phyloP scores from a whole-genome alignment of 2,888 invertebrate genomes.

The Lepas anatifera region DNA sequence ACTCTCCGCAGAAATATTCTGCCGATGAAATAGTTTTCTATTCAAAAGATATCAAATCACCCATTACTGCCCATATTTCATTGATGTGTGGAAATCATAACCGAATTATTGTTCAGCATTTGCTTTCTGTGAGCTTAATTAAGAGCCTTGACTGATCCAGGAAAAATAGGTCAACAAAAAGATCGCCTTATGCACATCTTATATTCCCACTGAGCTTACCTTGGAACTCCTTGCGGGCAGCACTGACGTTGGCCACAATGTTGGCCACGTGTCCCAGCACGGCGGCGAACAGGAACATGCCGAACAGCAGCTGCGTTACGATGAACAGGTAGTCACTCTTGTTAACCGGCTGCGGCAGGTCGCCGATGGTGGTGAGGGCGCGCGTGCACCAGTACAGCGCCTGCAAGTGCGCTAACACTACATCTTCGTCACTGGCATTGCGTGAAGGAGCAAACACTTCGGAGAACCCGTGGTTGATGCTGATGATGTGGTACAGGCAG shows the following conservation, averaged over 20 bases:
- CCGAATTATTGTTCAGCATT: too few relatives aligned
- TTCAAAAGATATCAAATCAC: too few relatives aligned
- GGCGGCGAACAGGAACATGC: conserved; percentile 86
- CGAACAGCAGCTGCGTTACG: conserved; percentile 86
- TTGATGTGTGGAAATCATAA: too few relatives aligned
- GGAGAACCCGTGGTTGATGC: conserved; percentile 67
- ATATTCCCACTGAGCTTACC: conserved; percentile 58
- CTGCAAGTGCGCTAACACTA: conserved; percentile 88
- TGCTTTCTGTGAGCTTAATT: too few relatives aligned
- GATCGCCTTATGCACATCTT: too few relatives aligned
- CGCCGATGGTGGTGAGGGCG: conserved; percentile 89
- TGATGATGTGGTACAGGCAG: conserved; percentile 92
- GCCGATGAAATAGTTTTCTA: too few relatives aligned
- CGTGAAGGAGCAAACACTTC: not conserved
- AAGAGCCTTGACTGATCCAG: too few relatives aligned
- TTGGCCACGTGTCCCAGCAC: conserved; percentile 96
- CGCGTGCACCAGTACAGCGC: conserved; percentile 98
- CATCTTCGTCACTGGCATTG: conserved; percentile 41
- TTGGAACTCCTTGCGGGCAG: conserved; percentile 95
- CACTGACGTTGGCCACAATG: conserved; percentile 94
- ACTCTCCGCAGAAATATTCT: too few relatives aligned
- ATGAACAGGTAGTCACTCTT: conserved; percentile 93
- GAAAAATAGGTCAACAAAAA: too few relatives aligned
- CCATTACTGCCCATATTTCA: too few relatives aligned
- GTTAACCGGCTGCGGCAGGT: conserved; percentile 75